Evolutionary conservation across 1,140 invertebrate genomes (phyloP).

Genomic region (Paralvinella palmiformis): DNA sequence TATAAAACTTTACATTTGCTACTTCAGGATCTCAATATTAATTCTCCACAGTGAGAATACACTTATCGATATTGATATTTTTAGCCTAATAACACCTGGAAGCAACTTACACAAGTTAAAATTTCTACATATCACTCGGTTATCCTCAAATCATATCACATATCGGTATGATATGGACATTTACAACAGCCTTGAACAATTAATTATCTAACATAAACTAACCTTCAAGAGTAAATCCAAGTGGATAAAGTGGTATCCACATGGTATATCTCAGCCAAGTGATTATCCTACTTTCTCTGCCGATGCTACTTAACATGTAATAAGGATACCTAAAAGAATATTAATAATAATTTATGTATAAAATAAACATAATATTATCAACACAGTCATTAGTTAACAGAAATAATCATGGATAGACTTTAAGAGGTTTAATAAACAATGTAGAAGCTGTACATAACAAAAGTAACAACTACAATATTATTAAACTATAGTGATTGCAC

Average conservation of each 20-base stretch:
- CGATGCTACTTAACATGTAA: conserved; percentile 75
- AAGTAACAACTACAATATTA: too few species aligned
- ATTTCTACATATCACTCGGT: background rate
- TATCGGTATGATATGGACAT: background rate
- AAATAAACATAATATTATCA: too few species aligned
- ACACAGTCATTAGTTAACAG: too few species aligned
- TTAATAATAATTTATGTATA: too few species aligned
- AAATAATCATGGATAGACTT: too few species aligned
- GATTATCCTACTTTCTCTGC: conserved; percentile 67
- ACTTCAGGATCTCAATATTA: background rate
- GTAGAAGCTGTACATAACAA: too few species aligned
- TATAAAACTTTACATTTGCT: too few species aligned
- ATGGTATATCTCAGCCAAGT: conserved; percentile 88
- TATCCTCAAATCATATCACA: background rate
- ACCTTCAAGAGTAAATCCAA: conserved; percentile 82
- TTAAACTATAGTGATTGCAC: too few species aligned
- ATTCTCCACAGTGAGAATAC: background rate
- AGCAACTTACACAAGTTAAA: background rate
- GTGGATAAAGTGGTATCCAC: conserved; percentile 87
- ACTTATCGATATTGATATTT: background rate
- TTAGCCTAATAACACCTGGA: background rate
- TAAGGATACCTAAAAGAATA: conserved; percentile 93
- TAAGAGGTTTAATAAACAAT: too few species aligned
- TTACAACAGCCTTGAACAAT: conserved; percentile 52
- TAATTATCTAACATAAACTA: conserved; percentile 61